Base-by-base conservation (phyloP, 2,797 vertebrate genomes). In the Clarias platycephalus region DNA sequence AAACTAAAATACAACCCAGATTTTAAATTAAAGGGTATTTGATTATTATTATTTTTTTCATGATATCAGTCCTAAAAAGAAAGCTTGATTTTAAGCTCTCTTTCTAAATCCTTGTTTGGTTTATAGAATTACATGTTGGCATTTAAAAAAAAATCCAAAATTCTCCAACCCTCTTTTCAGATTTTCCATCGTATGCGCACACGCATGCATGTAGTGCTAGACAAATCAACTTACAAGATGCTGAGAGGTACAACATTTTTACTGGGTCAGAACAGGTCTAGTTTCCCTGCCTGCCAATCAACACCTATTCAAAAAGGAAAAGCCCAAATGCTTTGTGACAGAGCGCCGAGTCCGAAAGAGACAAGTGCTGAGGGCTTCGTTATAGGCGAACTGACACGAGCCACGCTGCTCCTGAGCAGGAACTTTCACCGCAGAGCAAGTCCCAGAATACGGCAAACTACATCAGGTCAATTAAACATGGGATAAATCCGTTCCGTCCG, bases 401-500 rank as follows among this genome's bases (percentile, higher is more conserved):
- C 74, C 82, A 86, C 63, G 5, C 44, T 49, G 64, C 67, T 85
- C 57, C 28, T n/a, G 34, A 44, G 53, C 68, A 66, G 80, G 78
- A 75, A 87, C 81, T 83, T 75, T 71, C 79, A 82, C 72, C 75
- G 81, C 71, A 83, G 80, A 74, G 44, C 86, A 84, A 71, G 80
- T 88, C 84, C 85, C 82, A 88, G 84, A 89, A 87, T 84, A 88
- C 81, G 64, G 68, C 81, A 84, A 86, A 81, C 81, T 87, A 82
- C 71, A 84, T 81, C 84, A 81, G 85, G 82, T 74, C 57, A 37
- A 66, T 83, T 58, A 82, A 89, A 90, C 90, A 87, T 90, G 88
- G 88, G 89, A 89, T 90, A 89, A 88, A 91, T 90, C 89, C 87
- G 84, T 40, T 85, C 85, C 82, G 85, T 87, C 87, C 44, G 62